Evolutionary conservation across 2,888 invertebrate genomes (phyloP), one percentile per base, ranked within the genome.

Genomic region (Dicyrtoma fusca): DNA sequence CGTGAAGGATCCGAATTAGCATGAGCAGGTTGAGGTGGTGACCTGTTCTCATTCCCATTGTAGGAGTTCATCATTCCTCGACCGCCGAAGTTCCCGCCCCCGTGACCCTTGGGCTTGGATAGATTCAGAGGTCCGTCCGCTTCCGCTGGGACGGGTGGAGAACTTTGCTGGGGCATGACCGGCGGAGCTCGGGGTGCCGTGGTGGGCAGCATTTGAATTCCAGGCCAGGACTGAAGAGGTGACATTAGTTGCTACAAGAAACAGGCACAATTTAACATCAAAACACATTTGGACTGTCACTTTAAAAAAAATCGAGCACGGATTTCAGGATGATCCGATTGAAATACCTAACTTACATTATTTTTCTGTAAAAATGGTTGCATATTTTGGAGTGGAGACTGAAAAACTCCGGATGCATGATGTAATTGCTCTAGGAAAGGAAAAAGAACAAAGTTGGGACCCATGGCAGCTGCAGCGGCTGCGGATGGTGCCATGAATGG

Each of bases 51-150:
- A 76, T 80, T 83, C 81, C 71, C 82, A 81, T 75, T 62, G 75
- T 76, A 59, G 74, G 72, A 25, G 74, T 76, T 65, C 74, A 81
- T 59, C 74, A 77, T 71, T 75, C 74, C 49, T 75, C 81, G 61
- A 74, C 76, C 74, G 75, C 71, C 73, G 42, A 59, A 59, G 19
- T 47, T 66, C 44, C 74, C 66, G 73, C 71, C 70, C 14, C 63
- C 69, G 53, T 76, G 77, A 68, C 79, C 86, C 81, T 94, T 91
- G 72, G 95, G 95, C 85, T 95, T 95, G 82, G 91, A 91, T 68
- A 95, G 88, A 85, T 95, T 95, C 55, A 96, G 86, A 1, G 95
- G 95, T 1, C 92, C 89, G 83, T 94, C 94, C 0, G 91, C 89
- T 84, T 92, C 91, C 44, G 85, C 86, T 64, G 79, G 77, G 61